A percentile compares a stretch with the other conserved stretches of the same genome.
These are phyloP conservation scores for Corapipo altera DNA, from an alignment of 2,113 vertebrate genomes.

Conservation along the genomic window DNA sequence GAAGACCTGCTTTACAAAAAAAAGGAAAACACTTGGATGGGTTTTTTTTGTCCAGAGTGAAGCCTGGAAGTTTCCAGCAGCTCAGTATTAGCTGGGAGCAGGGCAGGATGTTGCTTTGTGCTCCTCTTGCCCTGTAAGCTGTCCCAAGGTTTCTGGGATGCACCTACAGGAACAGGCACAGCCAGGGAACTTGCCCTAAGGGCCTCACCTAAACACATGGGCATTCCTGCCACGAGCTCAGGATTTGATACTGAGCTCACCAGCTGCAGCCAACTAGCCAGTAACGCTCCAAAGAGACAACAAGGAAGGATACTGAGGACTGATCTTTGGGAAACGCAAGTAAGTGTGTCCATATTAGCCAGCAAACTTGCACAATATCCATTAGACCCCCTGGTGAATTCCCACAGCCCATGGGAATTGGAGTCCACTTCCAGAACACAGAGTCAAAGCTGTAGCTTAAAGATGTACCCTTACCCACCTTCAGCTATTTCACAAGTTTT, in stretches of 20 bases:
- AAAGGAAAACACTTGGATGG: background rate
- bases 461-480: background rate
- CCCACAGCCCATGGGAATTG: background rate
- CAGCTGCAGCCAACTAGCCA: background rate
- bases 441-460: background rate
- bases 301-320: background rate
- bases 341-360: background rate
- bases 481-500: background rate
- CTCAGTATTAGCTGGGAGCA: background rate
- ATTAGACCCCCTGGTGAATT: background rate
- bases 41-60: background rate
- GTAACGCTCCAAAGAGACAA: background rate
- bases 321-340: background rate
- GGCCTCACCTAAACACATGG: background rate
- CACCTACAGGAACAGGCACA: background rate
- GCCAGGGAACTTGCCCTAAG: background rate
- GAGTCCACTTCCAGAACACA: background rate
- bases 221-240: background rate
- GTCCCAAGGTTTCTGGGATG: background rate
- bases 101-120: background rate
- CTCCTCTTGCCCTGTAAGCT: background rate
- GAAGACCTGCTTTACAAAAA: conserved; percentile 73
- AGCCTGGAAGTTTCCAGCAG: background rate
- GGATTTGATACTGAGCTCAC: background rate
- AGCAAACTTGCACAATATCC: background rate